Evolutionary conservation across 2,113 vertebrate species (phyloP), one percentile per base, ranked within the genome.

Genomic region (Rallus limicola): DNA sequence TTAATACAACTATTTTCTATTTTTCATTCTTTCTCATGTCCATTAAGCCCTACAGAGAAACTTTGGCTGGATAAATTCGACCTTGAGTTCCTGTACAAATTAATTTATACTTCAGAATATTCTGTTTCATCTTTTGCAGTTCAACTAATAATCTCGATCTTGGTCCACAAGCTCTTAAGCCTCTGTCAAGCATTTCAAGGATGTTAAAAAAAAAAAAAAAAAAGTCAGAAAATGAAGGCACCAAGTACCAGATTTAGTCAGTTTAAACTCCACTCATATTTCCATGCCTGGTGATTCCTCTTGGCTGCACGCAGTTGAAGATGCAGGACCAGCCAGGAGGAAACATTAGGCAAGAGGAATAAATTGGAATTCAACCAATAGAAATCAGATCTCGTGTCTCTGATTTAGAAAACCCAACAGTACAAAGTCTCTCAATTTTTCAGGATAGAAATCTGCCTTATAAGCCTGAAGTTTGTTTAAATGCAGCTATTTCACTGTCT

Each of bases 1-100:
- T 55, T 4, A 63, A 84, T 90, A 34, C 38, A 31, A 8, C 77
- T 79, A 78, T 89, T 95, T 95, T 95, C 77, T 79, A 78, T 89
- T 95, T 95, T 95, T 95, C 85, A 88, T 97, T 88, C 59, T 88
- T 96, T 93, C 80, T 95, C 55, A 63, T 97, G 89, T 86, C 80
- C 0, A 0, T 81, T 88, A 91, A 86, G 50, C 75, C 62, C 72
- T 88, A 84, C 65, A 3, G 33, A 84, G 87, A 93, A 46, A 55
- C 63, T 91, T 95, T 42, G 94, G 74, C 71, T 83, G 59, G 44
- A 83, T 74, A 92, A 86, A 95, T 93, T 90, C 78, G 85, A 60
- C 64, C 90, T 88, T 95, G 56, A 58, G 38, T 60, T 84, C 8
- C 5, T 62, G 60, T 76, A 84, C 33, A 91, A 91, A 90, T 93